Evolutionary conservation across 2,797 vertebrate species (phyloP), one percentile per base, ranked within the genome.

Genomic region (Melanotaenia trifasciata): DNA sequence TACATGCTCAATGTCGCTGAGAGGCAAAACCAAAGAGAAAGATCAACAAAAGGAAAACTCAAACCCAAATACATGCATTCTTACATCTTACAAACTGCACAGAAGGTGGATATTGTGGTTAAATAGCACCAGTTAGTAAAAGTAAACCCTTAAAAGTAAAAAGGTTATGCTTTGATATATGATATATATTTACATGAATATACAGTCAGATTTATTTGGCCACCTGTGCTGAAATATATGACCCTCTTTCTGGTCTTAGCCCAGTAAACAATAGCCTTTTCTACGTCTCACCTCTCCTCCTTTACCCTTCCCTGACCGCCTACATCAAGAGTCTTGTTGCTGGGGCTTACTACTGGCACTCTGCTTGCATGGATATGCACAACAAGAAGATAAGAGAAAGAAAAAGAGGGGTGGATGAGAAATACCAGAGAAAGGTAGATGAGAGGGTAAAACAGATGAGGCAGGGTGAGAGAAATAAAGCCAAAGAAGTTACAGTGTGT

Each of bases 241-340:
- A 53, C 58, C 64, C 36, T 70, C 69, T 73, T 69, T 65, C 72
- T 0, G 11, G 56, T 63, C 80, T 72, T 51, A 74, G 74, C 72
- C 72, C 58, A 74, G 70, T 72, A 79, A 87, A 76, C 65, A 73
- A 63, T 16, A 80, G 66, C 24, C 57, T 84, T 84, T 85, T 86
- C 87, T 82, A 73, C 76, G 78, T 65, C 87, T 76, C 54, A 9
- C 54, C 77, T 62, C 71, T 56, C 63, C 58, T 53, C n/a, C 67
- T 33, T 40, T 60, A 30, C 38, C 56, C n/a, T 76, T 12, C 30
- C 30, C 67, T 56, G 57, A 65, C 69, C 22, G 26, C 56, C 70
- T 65, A 65, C 70, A 86, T 78, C 86, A 68, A 72, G 64, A 72
- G 72, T 71, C 78, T 65, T 81, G 70, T 74, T 83, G 81, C 80